Base-by-base conservation (phyloP, 2,888 invertebrate species). In the Fragum whitleyi region DNA sequence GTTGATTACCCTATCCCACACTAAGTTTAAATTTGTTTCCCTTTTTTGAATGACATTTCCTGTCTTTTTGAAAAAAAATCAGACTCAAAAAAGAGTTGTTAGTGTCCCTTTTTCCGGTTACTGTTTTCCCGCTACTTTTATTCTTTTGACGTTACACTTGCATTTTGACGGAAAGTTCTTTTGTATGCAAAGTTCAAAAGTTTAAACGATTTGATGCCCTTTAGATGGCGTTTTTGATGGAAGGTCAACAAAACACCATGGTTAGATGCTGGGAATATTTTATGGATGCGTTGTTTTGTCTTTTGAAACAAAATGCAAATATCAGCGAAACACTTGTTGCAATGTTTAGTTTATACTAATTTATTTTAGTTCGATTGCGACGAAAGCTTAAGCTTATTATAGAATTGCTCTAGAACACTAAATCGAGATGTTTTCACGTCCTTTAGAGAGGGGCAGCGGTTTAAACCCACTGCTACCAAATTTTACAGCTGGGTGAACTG, bases 151-250 rank as follows among this genome's bases (percentile, higher is more conserved):
- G 73, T 73, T 62, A 67, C 55, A 72, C 23, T 62, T 53, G 73
- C 67, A 78, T 65, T 74, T 77, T 83, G 83, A 80, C 83, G 62
- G 28, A 69, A 42, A n/a, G 6, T 65, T 74, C 79, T 53, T 55
- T 79, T 83, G 83, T 77, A 51, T n/a, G 70, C 21, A 57, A 71
- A 77, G 83, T 83, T 83, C 83, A 83, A 83, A 73, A 83, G 83
- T 83, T 83, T 72, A 83, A 83, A 83, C 76, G 83, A 29, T 83
- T 83, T 80, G 74, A 61, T 72, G 74, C 77, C 36, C 55, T 47
- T 32, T 29, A 62, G 29, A 53, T 70, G 55, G 51, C 32, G 29
- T 57, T n/a, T 70, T 55, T 70, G 28, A 36, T 2, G 47, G 16
- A 36, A n/a, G 47, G 47, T 47, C 47, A 47, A n/a, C 47, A 47